Conservation (phyloP, 2,797 vertebrate genomes). For the Centropyge bicolor region DNA sequence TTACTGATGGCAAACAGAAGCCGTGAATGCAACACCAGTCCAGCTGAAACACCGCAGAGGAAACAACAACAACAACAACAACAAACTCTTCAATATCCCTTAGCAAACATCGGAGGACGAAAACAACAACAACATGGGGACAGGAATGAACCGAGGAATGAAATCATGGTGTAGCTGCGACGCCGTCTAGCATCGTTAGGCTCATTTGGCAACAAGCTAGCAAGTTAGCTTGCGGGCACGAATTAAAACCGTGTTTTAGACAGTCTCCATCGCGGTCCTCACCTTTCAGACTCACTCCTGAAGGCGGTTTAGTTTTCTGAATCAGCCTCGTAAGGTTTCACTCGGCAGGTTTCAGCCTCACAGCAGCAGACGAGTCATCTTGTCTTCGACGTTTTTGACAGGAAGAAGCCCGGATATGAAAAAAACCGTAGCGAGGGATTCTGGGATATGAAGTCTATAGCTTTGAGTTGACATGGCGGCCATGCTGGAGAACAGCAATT, state of each 20-base stretch:
- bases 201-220: conserved; percentile 8
- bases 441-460: conserved; percentile 53
- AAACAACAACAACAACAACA: not conserved
- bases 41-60: not conserved
- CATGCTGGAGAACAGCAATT: not conserved
- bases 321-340: not conserved
- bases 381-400: conserved; percentile 23
- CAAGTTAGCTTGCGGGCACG: not conserved
- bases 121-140: not conserved
- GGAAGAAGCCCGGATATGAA: not conserved
- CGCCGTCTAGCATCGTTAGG: not conserved
- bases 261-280: rapidly evolving
- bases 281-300: not conserved
- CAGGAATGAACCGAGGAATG: rapidly evolving
- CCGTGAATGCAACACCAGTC: not conserved
- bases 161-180: not conserved
- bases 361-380: conserved; percentile 12
- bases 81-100: too few species aligned
- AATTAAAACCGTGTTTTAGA: not conserved
- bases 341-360: not conserved
- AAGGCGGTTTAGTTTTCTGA: not conserved
- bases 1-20: not conserved
- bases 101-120: not conserved
- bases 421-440: conserved; percentile 15
- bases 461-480: not conserved